Evolutionary conservation across 2,888 invertebrate genomes (phyloP), one percentile per base, ranked within the genome.

Genomic region (Tipula unca): DNA sequence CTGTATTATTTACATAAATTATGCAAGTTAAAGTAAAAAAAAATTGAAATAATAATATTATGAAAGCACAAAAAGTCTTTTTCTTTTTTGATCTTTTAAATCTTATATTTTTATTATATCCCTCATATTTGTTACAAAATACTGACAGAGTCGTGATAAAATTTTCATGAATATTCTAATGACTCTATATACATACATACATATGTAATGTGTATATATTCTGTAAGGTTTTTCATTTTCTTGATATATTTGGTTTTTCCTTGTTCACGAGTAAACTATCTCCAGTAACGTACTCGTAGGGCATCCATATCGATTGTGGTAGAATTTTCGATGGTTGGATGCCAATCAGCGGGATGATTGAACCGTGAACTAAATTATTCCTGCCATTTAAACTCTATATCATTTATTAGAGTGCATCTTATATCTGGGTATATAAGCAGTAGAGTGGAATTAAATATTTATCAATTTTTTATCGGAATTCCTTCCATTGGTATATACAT

Each of bases 1-100:
- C 83, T 83, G 35, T 83, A 83, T 83, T 83, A 83, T 35, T 83
- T 83, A 83, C 83, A 83, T 83, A 83, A 83, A 83, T 83, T 83
- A 83, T 83, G 83, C 83, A 83, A 83, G 29, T 5, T 25, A 83
- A 83, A 83, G 35, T 35, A 32, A 83, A 32, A 82, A 69, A n/a
- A 69, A 82, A n/a, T n/a, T n/a, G n/a, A n/a, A 83, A 32, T 83
- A 83, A 82, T 69, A 69, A 69, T 69, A 69, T 10, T 25, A 69
- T 8, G 69, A 69, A 69, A 69, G 69, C 69, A 69, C 25, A 69
- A 69, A 69, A n/a, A n/a, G n/a, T n/a, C 2, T n/a, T 13, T 83
- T 32, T 35, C 32, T 29, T 25, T 83, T 83, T 32, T 83, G 83
- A 83, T 83, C 32, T 83, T 32, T 69, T 83, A 83, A 83, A 83